A percentile compares a stretch with the other conserved stretches of the same genome.
These are phyloP conservation scores for Catamblyrhynchus diadema DNA, from an alignment of 2,797 vertebrate genomes.

Conservation along the genomic window DNA sequence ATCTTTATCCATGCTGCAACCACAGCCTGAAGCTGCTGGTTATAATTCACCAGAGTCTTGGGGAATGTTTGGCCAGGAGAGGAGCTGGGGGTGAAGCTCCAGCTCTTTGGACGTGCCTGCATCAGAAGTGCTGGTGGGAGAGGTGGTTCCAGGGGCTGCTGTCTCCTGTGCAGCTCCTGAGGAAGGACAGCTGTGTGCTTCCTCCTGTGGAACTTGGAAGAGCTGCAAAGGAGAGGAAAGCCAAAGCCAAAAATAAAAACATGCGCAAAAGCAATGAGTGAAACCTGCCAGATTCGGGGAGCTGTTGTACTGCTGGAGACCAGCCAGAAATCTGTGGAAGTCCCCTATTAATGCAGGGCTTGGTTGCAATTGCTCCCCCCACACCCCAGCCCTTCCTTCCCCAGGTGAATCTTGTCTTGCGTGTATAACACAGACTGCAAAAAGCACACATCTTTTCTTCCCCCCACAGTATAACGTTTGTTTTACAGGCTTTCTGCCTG, in stretches of 20 bases:
- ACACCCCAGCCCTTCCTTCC: neutral
- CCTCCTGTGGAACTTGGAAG: slow-evolving; percentile 36
- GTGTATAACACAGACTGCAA: neutral
- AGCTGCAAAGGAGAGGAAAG: slow-evolving; percentile 1
- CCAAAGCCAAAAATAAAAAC: slow-evolving; percentile 51
- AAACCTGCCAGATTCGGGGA: slow-evolving; percentile 26
- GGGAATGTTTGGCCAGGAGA: neutral
- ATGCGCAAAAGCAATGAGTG: neutral
- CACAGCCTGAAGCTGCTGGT: neutral
- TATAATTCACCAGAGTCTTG: neutral
- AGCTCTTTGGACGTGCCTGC: neutral
- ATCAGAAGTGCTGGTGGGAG: neutral
- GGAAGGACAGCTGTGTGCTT: slow-evolving; percentile 27
- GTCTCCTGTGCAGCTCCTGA: neutral
- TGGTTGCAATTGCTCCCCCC: neutral
- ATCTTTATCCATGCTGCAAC: neutral
- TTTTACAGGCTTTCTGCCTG: neutral
- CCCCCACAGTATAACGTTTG: neutral
- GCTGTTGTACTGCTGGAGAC: neutral
- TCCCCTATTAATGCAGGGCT: neutral
- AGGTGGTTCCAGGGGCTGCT: neutral
- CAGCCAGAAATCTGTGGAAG: slow-evolving; percentile 34
- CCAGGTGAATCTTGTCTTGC: slow-evolving; percentile 13
- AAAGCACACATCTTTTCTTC: neutral
- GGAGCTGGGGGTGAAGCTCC: neutral